Evolutionary conservation across 2,888 invertebrate genomes (phyloP).

Genomic region (Limulus polyphemus): DNA sequence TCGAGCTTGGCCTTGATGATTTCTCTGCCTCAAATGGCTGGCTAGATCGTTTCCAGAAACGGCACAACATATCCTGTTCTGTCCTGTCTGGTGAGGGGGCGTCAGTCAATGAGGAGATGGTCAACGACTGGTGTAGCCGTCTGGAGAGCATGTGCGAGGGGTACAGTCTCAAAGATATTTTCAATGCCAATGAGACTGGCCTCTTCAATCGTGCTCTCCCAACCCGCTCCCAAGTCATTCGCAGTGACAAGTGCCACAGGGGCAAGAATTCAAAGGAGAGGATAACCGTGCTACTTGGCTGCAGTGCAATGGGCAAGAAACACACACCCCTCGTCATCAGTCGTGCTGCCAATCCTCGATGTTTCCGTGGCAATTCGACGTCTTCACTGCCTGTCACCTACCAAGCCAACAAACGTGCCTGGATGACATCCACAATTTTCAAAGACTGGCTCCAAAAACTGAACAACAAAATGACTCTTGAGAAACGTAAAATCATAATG

Average conservation of each 20-base stretch:
- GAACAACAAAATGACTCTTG: too few relatives aligned
- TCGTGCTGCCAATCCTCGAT: neutral
- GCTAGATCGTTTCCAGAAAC: neutral
- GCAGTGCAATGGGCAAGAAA: neutral
- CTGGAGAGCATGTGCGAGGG: too few relatives aligned
- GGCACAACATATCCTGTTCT: neutral
- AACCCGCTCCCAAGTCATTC: neutral
- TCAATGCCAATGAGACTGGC: neutral
- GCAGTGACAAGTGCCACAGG: too few relatives aligned
- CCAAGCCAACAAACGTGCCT: too few relatives aligned
- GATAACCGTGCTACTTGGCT: neutral
- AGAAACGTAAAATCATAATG: too few relatives aligned
- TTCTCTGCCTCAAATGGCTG: slow-evolving; percentile 3
- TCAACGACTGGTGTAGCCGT: too few relatives aligned
- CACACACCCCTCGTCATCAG: neutral
- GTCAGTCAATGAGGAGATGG: too few relatives aligned
- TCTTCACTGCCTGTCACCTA: too few relatives aligned
- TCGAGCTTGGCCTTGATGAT: neutral
- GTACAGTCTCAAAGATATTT: too few relatives aligned
- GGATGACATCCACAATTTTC: too few relatives aligned
- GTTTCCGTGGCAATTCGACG: too few relatives aligned
- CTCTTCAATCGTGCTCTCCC: neutral
- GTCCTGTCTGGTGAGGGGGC: neutral
- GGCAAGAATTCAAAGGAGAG: neutral
- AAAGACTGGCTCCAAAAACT: too few relatives aligned